Percentiles rank a stretch among this genome's conserved stretches.
Evolutionary conservation across 2,113 vertebrate genomes (phyloP).

Genomic region (Misgurnus mizolepis): DNA sequence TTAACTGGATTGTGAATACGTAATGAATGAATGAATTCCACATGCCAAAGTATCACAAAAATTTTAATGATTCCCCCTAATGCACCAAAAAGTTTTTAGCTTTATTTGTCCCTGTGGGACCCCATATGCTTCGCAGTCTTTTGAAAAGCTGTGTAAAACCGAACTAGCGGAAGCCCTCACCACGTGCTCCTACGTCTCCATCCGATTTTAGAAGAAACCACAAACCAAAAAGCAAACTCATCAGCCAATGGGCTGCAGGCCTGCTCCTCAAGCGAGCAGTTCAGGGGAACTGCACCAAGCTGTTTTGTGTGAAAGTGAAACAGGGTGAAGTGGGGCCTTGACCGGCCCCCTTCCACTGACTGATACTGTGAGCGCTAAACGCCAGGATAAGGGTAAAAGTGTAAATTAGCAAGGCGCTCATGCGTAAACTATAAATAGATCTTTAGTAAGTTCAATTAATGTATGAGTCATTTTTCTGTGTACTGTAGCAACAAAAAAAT

Average conservation of each 20-base stretch:
- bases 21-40: no score
- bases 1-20: background rate
- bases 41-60: no score
- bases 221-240: conserved; percentile 48
- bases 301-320: conserved; percentile 58
- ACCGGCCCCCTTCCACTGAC: conserved; percentile 29
- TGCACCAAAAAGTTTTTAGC: conserved; percentile 24
- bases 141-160: conserved; percentile 29
- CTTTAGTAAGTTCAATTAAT: background rate
- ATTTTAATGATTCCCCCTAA: no score
- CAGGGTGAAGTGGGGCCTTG: conserved; percentile 40
- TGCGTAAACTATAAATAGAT: conserved; percentile 21
- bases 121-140: conserved; percentile 32
- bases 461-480: background rate
- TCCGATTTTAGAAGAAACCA: conserved; percentile 64
- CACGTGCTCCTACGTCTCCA: conserved; percentile 43
- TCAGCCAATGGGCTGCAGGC: conserved; percentile 58
- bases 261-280: conserved; percentile 46
- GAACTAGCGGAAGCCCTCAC: conserved; percentile 53
- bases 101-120: conserved; percentile 36
- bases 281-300: conserved; percentile 51
- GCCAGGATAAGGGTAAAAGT: background rate
- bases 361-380: background rate
- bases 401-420: background rate
- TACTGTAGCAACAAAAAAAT: background rate